Percentiles rank a stretch among this genome's conserved stretches.
These are phyloP conservation scores for Netelia melanura DNA, from an alignment of 2,888 invertebrate species.

Conservation along the genomic window DNA sequence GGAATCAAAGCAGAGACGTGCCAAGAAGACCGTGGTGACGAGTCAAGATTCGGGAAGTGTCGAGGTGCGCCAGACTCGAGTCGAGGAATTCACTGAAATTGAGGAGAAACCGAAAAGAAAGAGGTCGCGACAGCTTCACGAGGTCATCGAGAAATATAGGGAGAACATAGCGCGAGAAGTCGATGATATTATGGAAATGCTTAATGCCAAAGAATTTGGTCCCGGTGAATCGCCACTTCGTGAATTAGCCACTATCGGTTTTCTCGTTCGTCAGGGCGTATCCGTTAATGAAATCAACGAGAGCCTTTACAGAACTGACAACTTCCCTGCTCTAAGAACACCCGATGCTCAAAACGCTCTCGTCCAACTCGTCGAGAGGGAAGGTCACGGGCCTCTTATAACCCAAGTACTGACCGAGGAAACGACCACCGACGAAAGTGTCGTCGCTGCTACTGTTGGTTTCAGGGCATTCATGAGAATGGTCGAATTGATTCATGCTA, in stretches of 20 bases:
- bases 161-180: slow-evolving; percentile 90
- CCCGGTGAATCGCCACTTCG: slow-evolving; percentile 92
- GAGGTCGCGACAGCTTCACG: slow-evolving; percentile 86
- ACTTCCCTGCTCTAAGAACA: slow-evolving; percentile 92
- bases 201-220: slow-evolving; percentile 92
- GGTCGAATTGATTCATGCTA: slow-evolving; percentile 92
- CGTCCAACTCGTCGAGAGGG: slow-evolving; percentile 93
- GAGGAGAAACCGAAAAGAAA: slow-evolving; percentile 80
- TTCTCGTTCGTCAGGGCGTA: slow-evolving; percentile 91
- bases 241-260: slow-evolving; percentile 93
- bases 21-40: slow-evolving; percentile 77
- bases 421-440: slow-evolving; percentile 91
- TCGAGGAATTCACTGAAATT: slow-evolving; percentile 69
- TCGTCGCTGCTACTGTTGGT: slow-evolving; percentile 92
- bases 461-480: slow-evolving; percentile 94
- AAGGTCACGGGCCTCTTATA: slow-evolving; percentile 93
- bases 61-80: slow-evolving; percentile 72
- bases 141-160: slow-evolving; percentile 87
- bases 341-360: slow-evolving; percentile 94
- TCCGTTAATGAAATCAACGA: slow-evolving; percentile 91
- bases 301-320: slow-evolving; percentile 91
- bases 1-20: slow-evolving; percentile 79
- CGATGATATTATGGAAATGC: slow-evolving; percentile 90
- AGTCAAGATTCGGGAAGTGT: slow-evolving; percentile 75
- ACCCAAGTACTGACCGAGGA: slow-evolving; percentile 93